phyloP scores from a whole-genome alignment of 2,113 vertebrate species.

The Macquaria ambigua region DNA sequence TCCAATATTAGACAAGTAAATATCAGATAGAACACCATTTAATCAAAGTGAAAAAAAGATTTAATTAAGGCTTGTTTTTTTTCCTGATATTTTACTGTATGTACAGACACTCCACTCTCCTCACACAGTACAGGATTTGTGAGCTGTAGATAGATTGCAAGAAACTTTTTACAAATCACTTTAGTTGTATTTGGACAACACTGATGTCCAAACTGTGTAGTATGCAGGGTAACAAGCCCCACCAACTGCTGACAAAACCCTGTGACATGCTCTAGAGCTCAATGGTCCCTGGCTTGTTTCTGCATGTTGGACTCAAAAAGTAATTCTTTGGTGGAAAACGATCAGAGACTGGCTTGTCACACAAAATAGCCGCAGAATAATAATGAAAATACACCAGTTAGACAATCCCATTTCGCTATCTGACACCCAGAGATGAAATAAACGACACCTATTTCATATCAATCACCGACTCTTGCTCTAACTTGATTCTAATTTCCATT shows the following conservation, averaged over 20 bases:
- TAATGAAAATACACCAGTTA: conserved; percentile 6
- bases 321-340: neutral
- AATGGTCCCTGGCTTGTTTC: neutral
- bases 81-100: neutral
- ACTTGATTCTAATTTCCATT: conserved; percentile 12
- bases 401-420: conserved; percentile 16
- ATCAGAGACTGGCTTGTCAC: neutral
- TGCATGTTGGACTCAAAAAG: neutral
- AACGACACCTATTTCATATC: conserved; percentile 40
- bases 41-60: conserved; percentile 56
- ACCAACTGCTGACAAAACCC: conserved; percentile 14
- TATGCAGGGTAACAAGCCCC: conserved; percentile 13
- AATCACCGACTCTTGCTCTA: conserved; percentile 18
- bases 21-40: conserved; percentile 45
- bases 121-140: neutral
- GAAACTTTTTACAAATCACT: neutral
- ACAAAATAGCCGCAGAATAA: conserved; percentile 15
- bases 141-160: conserved; percentile 11
- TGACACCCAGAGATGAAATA: conserved; percentile 37
- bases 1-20: conserved; percentile 65
- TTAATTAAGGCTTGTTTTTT: conserved; percentile 40
- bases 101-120: neutral
- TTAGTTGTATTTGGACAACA: conserved; percentile 9
- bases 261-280: neutral
- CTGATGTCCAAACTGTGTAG: neutral